Evolutionary conservation across 2,797 vertebrate genomes (phyloP), one percentile per base, ranked within the genome.

Genomic region (Heterohyrax brucei): DNA sequence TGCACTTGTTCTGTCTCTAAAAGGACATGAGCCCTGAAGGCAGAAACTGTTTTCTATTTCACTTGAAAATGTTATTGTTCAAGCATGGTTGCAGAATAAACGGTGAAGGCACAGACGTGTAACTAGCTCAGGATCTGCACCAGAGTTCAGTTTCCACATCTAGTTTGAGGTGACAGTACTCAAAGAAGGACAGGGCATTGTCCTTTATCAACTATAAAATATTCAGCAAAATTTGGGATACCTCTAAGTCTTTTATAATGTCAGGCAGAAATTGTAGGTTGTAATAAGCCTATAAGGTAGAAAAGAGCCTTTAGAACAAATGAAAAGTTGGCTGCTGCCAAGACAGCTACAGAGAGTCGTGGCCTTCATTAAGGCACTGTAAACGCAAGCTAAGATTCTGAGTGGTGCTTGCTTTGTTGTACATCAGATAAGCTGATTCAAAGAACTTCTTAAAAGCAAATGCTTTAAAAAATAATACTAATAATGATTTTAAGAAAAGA

Each of bases 11-110:
- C 87, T 16, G 13, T 95, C 83, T 94, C 64, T 92, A 22, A 87
- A 87, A 84, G 24, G 44, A 22, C 13, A 9, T 3, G 24, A 33
- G 9, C 62, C 68, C 84, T 76, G 62, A 93, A 87, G 73, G 85
- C 75, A 92, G 75, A 91, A 82, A 66, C 16, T 64, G 30, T 85
- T 92, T 86, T 87, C 64, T 75, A 44, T 89, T 92, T 95, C 75
- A 33, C 73, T 92, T 85, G 66, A 88, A 95, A 89, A 81, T 18
- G 12, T n/a, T 77, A 88, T 33, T 87, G 46, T 93, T 90, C 82
- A 88, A 77, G 30, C 62, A 33, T 21, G 48, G 59, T 86, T 94
- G 89, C 19, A 39, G 70, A 89, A 78, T 24, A 66, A 50, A 64
- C 24, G 70, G 33, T 50, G 53, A 91, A 8, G 73, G 44, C 33